Percentiles rank a stretch among this genome's conserved stretches.
Evolutionary conservation across 2,888 invertebrate genomes (phyloP).

Genomic region (Eudemis profundana): DNA sequence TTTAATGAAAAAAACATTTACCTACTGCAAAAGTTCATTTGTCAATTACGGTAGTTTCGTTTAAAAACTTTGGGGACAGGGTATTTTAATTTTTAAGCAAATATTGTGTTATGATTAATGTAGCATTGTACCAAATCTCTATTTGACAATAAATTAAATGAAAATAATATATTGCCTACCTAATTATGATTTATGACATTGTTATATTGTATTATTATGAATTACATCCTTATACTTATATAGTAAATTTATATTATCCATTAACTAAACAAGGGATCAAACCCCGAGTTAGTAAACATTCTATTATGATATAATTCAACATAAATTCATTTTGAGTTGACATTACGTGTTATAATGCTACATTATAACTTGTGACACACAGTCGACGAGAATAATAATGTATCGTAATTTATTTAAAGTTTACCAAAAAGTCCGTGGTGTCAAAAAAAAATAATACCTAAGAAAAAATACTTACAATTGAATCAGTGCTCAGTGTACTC

Average conservation of each 20-base stretch:
- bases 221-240: no score
- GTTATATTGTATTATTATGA: background rate
- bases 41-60: no score
- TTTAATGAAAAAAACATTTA: no score
- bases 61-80: no score
- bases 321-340: conserved; percentile 59
- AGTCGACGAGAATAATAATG: background rate
- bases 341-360: conserved; percentile 50
- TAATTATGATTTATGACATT: background rate
- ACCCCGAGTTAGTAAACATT: conserved; percentile 51
- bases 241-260: conserved; percentile 4
- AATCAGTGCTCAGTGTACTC: no score
- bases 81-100: no score
- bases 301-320: conserved; percentile 53
- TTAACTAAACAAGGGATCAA: conserved; percentile 5
- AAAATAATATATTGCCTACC: background rate
- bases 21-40: no score
- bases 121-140: no score
- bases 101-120: no score
- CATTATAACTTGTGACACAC: conserved; percentile 32
- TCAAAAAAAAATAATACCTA: no score
- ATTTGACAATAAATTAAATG: conserved; percentile 1
- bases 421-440: no score
- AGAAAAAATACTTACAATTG: no score
- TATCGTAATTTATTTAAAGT: background rate